Base-by-base conservation (phyloP, 1,140 invertebrate species). In the Aethina tumida region DNA sequence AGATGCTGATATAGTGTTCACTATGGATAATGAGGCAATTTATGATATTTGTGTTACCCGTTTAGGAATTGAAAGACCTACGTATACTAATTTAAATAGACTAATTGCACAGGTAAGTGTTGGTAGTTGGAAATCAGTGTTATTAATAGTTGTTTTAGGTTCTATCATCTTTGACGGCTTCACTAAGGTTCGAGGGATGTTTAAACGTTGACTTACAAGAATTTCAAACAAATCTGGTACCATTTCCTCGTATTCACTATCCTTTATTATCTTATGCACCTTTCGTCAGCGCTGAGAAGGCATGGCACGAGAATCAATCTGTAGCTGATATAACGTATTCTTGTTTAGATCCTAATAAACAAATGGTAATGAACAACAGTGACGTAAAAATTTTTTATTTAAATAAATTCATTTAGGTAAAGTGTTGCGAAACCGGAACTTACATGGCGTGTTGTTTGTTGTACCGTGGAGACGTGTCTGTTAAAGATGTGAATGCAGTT, bases 1-100 rank as follows among this genome's bases (percentile, higher is more conserved):
- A 48, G 75, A 78, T 49, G 75, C 79, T 39, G 85, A 92, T 52
- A 81, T 84, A 26, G 79, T 77, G 22, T 90, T 93, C 54, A 70
- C 91, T 49, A 76, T 89, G 44, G 88, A 91, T 52, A 91, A 92
- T 50, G 84, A 91, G 59, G 86, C 88, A 0, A 69, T 86, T 21
- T 92, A 90, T 53, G 83, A 90, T 47, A 84, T 87, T 45, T 81
- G 84, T 47, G 68, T 70, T 1, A 69, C 77, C 33, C 72, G 71
- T 33, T 60, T 87, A 22, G 77, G 81, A 49, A 78, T 84, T 2
- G 69, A 73, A 3, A 64, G 77, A 22, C 85, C 86, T 5, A 84
- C 83, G 1, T 89, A 88, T 53, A 83, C 79, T 5, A 89, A 90
- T 58, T 63, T 87, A 17, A 88, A 88, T 54, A 67, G 83, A 34